Evolutionary conservation across 2,113 vertebrate genomes (phyloP), one percentile per base, ranked within the genome.

Genomic region (Orthonyx spaldingii): DNA sequence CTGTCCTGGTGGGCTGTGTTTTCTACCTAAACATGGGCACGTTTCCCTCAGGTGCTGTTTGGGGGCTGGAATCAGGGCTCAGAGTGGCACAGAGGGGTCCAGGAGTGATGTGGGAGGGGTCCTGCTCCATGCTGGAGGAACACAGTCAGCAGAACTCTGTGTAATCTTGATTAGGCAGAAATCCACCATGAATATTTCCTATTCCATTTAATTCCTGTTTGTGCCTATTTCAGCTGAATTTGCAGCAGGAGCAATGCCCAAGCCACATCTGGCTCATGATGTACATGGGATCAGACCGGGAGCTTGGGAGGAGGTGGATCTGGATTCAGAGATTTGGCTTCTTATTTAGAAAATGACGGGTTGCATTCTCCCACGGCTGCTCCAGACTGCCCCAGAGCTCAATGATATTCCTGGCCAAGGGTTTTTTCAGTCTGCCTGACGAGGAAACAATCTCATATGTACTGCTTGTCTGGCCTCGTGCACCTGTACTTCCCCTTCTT

Each of bases 281-380:
- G 69, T 83, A 47, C 50, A 35, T 69, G 96, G 90, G 87, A 93
- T 83, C 76, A 66, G 83, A 19, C 4, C 0, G 1, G 86, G 76
- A 90, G 33, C 59, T 71, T 50, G 89, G 94, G 86, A 93, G 83
- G 91, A 90, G 93, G 89, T 65, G 68, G 86, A 70, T 95, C 91
- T 95, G 87, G 76, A 75, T 59, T 69, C 91, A 64, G 93, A 90
- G 80, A 59, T 94, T 83, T 93, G 94, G 92, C 95, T 96, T 77
- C 82, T 94, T 27, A 41, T 89, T 93, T 94, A 84, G 79, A 77
- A 93, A 96, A 86, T 83, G 63, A 93, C 21, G 53, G 79, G 88
- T 84, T 90, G 30, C 59, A 13, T 83, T 95, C 75, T 97, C 94
- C 94, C 82, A 90, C 39, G 75, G 92, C 88, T 44, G 83, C 93